These are phyloP conservation scores for Pygathrix nemaeus DNA, from an alignment of 2,113 vertebrate species.

Conservation along the genomic window DNA sequence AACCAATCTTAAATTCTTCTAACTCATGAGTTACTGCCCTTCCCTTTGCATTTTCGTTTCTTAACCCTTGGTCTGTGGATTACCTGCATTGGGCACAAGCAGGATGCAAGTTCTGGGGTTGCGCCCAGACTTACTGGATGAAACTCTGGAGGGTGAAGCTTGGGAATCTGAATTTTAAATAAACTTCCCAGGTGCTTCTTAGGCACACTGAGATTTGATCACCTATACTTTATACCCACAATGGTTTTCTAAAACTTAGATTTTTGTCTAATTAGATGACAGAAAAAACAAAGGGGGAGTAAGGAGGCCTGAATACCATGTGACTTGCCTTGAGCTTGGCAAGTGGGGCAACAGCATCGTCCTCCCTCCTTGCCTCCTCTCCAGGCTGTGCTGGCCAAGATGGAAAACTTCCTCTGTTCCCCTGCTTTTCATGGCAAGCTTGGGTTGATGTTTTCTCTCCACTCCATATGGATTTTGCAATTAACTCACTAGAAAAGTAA, in stretches of 20 bases:
- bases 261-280: conserved; percentile 21
- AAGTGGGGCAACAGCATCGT: background rate
- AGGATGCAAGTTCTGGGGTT: background rate
- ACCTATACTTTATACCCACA: background rate
- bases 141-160: background rate
- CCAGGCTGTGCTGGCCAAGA: background rate
- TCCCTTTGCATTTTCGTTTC: background rate
- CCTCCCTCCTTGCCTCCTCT: background rate
- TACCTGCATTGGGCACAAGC: background rate
- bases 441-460: conserved; percentile 62
- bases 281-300: background rate
- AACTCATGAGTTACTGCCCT: background rate
- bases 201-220: background rate
- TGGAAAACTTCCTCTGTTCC: conserved; percentile 57
- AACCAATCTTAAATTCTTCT: background rate
- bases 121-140: background rate
- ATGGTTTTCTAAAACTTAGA: background rate
- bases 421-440: conserved; percentile 66
- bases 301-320: background rate
- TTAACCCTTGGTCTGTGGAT: background rate
- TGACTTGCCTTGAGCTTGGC: background rate
- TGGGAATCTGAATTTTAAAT: conserved; percentile 24
- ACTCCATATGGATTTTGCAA: conserved; percentile 64
- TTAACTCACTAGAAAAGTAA: conserved; percentile 73
- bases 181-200: background rate